Percentiles rank a stretch among this genome's conserved stretches.
These are phyloP conservation scores for Psittacula cyanocephala DNA, from an alignment of 2,113 vertebrate genomes.

Conservation along the genomic window DNA sequence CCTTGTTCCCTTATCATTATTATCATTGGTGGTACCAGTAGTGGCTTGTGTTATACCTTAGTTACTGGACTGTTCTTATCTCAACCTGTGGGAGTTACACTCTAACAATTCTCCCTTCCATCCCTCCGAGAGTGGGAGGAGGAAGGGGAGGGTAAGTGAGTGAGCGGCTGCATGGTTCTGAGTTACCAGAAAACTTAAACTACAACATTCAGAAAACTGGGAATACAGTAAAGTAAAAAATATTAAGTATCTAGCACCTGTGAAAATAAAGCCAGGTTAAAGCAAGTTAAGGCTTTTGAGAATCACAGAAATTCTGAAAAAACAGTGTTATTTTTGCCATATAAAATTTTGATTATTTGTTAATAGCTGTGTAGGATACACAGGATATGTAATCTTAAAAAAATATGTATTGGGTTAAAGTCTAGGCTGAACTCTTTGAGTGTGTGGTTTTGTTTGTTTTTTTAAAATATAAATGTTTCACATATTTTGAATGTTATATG, in stretches of 20 bases:
- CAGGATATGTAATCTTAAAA: neutral
- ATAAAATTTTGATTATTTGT: neutral
- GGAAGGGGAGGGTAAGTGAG: neutral
- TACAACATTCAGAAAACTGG: neutral
- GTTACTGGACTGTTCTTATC: neutral
- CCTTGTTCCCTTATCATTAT: neutral
- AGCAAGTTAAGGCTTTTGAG: neutral
- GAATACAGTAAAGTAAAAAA: neutral
- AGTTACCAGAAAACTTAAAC: neutral
- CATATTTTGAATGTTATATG: neutral
- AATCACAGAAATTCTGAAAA: neutral
- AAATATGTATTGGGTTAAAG: neutral
- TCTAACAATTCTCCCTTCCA: neutral
- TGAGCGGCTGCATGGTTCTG: neutral
- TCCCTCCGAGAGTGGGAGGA: neutral
- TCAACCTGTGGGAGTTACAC: neutral
- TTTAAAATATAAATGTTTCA: neutral
- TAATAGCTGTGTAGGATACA: neutral
- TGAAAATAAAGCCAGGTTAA: neutral
- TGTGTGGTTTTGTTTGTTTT: neutral
- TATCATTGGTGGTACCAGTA: neutral
- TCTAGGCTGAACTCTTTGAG: neutral
- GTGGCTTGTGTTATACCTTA: neutral
- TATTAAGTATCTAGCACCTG: accelerated
- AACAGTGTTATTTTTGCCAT: neutral